Evolutionary conservation across 2,888 invertebrate genomes (phyloP), one percentile per base, ranked within the genome.

Genomic region (Temnothorax unifasciatus): DNA sequence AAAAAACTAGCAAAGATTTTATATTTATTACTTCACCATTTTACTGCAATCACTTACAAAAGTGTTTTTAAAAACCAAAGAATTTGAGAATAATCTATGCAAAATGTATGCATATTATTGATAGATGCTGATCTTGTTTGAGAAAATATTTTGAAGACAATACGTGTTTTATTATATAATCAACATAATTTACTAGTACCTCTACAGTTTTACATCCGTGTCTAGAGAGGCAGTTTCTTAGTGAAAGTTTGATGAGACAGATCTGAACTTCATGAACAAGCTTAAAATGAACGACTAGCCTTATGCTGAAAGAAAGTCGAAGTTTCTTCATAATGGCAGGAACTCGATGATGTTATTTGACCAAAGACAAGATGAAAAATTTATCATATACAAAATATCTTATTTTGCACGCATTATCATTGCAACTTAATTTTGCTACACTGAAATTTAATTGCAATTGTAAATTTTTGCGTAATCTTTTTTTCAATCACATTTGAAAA

Each of bases 221-320:
- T 69, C 44, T 8, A 54, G 11, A 34, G 61, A 21, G 21, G 13
- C 18, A 74, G 77, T 84, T 86, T 76, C 83, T 86, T 85, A 74
- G 50, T 29, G 81, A 71, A 88, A 89, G 68, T 90, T 90, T 68
- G 83, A 85, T 83, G 86, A 87, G 86, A 87, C 57, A 86, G 44
- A 8, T 21, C 50, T 41, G 68, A 76, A 83, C 82, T 66, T 21
- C n/a, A 79, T 21, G 68, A 83, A 64, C 73, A 59, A 81, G 81
- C 82, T 84, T 83, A 84, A 85, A 88, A 87, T 83, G 59, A 54
- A 73, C 25, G 38, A 64, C 25, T 86, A 57, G 76, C 85, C 66
- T 50, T 34, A 21, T 29, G 41, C 64, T 34, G 38, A 87, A 83
- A 85, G 81, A 85, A 88, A 85, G 84, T 64, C 34, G 25, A 63